Evolutionary conservation across 2,888 invertebrate genomes (phyloP), one percentile per base, ranked within the genome.

Genomic region (Drosophila tripunctata): DNA sequence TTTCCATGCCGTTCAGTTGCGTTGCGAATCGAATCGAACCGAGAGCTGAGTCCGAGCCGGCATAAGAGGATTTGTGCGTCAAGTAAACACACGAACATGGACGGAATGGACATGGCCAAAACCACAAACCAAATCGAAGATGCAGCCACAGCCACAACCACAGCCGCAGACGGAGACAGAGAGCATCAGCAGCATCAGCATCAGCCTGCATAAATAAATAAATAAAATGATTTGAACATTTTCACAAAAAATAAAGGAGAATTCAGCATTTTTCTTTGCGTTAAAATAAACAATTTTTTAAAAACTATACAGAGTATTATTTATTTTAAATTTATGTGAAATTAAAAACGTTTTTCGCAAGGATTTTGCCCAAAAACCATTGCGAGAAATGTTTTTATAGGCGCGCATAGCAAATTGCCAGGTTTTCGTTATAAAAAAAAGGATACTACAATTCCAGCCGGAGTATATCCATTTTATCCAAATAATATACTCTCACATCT

Each of bases 161-260:
- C 17, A 30, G n/a, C 61, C 0, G 8, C 24, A 43, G 45, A n/a
- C n/a, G n/a, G n/a, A n/a, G n/a, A n/a, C n/a, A n/a, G n/a, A n/a
- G n/a, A n/a, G n/a, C n/a, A n/a, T n/a, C 19, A 36, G 0, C 17
- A 36, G 4, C 17, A 43, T 1, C 44, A 33, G 40, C 35, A 50
- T 14, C 74, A 67, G 84, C 80, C 84, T 83, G 81, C 66, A 87
- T 84, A 81, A 81, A 81, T 81, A 87, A 87, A 77, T 83, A 83
- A 84, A 84, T 87, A 87, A 87, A 87, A 86, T 80, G 88, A 81
- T 84, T 87, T 84, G 76, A 68, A 67, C 86, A 86, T 83, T 86
- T 83, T 87, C 27, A 27, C 2, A 47, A 71, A 65, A 69, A 65
- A 76, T 56, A 80, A 72, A 51, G 43, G 44, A 69, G 67, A 74